Evolutionary conservation across 1,140 invertebrate genomes (phyloP).

Genomic region (Sitophilus oryzae): DNA sequence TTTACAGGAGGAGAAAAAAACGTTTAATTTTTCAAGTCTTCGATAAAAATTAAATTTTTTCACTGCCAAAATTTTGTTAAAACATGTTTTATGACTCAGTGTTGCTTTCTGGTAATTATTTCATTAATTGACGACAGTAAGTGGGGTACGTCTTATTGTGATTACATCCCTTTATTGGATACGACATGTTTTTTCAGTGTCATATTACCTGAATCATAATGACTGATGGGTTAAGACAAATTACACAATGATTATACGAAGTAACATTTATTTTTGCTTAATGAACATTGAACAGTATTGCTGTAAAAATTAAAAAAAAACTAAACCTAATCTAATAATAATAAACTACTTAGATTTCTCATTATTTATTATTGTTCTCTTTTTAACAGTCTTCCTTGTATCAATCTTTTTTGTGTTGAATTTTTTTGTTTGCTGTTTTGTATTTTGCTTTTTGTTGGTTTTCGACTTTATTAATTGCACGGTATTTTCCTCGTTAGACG

Average conservation of each 20-base stretch:
- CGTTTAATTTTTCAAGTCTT: background rate
- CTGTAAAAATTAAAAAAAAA: no score
- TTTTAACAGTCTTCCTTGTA: background rate
- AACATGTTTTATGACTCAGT: background rate
- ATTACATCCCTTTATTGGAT: no score
- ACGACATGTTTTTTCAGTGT: background rate
- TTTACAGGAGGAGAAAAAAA: no score
- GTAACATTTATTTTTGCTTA: no score
- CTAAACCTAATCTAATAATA: background rate
- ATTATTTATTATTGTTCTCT: background rate
- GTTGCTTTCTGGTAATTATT: background rate
- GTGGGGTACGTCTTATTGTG: background rate
- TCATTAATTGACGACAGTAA: background rate
- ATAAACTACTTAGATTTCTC: background rate
- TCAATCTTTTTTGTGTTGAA: background rate
- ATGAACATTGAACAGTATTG: no score
- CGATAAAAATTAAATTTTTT: slow-evolving; percentile 1
- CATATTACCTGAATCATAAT: slow-evolving; percentile 4
- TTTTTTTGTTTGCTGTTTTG: no score
- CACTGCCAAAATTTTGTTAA: background rate
- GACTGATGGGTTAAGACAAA: slow-evolving; percentile 3
- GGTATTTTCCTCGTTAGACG: no score
- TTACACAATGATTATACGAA: slow-evolving; percentile 6
- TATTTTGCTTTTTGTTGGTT: no score
- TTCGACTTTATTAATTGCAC: no score